Percentiles rank a stretch among this genome's conserved stretches.
phyloP scores from a whole-genome alignment of 1,140 invertebrate genomes.

The Hylaeus anthracinus region DNA sequence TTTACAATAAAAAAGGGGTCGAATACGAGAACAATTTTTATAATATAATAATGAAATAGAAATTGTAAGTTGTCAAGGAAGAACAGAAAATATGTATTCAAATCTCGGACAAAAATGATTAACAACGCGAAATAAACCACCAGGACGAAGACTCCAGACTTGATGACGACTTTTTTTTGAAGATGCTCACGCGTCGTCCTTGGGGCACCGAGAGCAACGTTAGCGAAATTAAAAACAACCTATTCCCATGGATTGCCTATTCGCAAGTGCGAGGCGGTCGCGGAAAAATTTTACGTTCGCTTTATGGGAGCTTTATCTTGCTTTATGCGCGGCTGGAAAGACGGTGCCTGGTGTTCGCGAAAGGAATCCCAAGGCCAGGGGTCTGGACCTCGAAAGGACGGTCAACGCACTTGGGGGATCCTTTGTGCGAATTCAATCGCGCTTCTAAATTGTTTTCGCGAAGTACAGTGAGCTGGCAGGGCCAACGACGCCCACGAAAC shows the following conservation, averaged over 20 bases:
- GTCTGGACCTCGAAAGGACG: slow-evolving; percentile 57
- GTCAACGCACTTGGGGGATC: slow-evolving; percentile 60
- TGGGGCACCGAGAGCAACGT: slow-evolving; percentile 4
- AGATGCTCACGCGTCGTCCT: slow-evolving; percentile 23
- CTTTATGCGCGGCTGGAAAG: slow-evolving; percentile 45
- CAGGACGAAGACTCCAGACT: too few species aligned
- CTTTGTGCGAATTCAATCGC: slow-evolving; percentile 45
- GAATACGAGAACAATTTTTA: too few species aligned
- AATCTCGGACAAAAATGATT: too few species aligned
- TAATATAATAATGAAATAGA: too few species aligned
- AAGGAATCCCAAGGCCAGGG: slow-evolving; percentile 63
- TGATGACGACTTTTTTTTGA: too few species aligned
- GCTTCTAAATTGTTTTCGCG: background rate
- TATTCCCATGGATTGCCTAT: slow-evolving; percentile 19
- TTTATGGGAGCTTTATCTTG: slow-evolving; percentile 59
- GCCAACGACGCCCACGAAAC: background rate
- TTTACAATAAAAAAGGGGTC: too few species aligned
- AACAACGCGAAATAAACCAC: too few species aligned
- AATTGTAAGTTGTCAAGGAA: too few species aligned
- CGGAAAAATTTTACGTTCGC: slow-evolving; percentile 30
- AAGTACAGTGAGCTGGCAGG: background rate
- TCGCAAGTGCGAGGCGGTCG: background rate
- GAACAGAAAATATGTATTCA: too few species aligned
- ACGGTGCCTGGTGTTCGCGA: slow-evolving; percentile 41
- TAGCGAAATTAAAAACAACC: slow-evolving; percentile 41